Base-by-base conservation (phyloP, 1,140 invertebrate species). In the Apis laboriosa region DNA sequence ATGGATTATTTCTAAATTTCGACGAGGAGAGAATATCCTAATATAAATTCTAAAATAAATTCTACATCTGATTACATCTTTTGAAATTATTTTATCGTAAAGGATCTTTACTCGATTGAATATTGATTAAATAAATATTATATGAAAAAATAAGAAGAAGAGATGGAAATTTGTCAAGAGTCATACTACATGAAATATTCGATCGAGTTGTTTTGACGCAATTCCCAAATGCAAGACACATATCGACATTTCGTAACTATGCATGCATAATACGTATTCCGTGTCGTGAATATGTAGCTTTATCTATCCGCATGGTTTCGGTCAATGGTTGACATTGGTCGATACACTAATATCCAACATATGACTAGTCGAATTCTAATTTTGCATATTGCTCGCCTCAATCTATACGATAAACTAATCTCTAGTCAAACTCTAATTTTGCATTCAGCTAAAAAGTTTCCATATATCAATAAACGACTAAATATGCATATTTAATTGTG, bases 251-350 rank as follows among this genome's bases (percentile, higher is more conserved):
- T 24, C 24, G 17, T 55, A 49, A 49, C 34, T 19, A 60, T 51
- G 80, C 77, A 88, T 88, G 66, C 71, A 88, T 84, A 77, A 88
- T 87, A 64, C 24, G 11, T 7, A 28, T 60, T 68, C 80, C 77
- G 73, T 61, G 67, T 70, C n/a, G 72, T 81, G 78, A 82, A 88
- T 84, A 76, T 60, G 49, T 60, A 70, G 81, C 82, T 88, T 87
- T 88, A 88, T 84, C 86, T 88, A 81, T 83, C 82, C 61, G 77
- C 66, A 79, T 56, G 58, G 85, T 77, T 74, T 71, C 85, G 88
- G 88, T 86, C 82, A 90, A 87, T 87, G 88, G 75, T 83, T 87
- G 85, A 81, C 83, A 89, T 90, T 89, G 84, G 68, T 84, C 84
- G 84, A 90, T 90, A 89, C 64, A 87, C 73, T 89, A 85, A 87